Conservation (phyloP, 2,797 vertebrate species). For the Galaxias olidus region DNA sequence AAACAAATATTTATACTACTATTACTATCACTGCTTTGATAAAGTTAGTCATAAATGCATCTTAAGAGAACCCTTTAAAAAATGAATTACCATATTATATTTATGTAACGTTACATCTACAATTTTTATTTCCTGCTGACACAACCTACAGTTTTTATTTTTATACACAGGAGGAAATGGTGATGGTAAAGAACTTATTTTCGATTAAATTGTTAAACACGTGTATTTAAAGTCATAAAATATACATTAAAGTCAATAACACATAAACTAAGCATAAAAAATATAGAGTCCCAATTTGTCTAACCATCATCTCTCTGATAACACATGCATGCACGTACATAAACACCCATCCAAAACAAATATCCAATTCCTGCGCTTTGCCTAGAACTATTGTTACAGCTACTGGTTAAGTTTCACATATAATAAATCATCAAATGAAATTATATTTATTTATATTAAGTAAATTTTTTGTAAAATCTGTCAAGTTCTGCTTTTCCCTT, state of each 20-base stretch:
- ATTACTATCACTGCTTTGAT: constrained; percentile 59
- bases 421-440: constrained; percentile 25
- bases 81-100: constrained; percentile 59
- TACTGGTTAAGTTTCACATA: constrained; percentile 29
- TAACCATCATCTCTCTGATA: too few relatives aligned
- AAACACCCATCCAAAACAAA: too few relatives aligned
- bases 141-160: constrained; percentile 50
- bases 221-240: constrained; percentile 53
- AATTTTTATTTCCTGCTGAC: constrained; percentile 57
- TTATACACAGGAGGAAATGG: constrained; percentile 68
- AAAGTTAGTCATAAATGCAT: constrained; percentile 51
- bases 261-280: constrained; percentile 57
- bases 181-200: constrained; percentile 58
- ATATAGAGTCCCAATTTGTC: too few relatives aligned
- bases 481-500: too few relatives aligned
- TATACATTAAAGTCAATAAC: constrained; percentile 28
- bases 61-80: constrained; percentile 75
- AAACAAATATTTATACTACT: constrained; percentile 71
- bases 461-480: too few relatives aligned
- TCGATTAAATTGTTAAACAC: constrained; percentile 39
- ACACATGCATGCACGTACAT: too few relatives aligned
- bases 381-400: too few relatives aligned
- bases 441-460: constrained; percentile 29
- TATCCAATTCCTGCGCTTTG: too few relatives aligned
- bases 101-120: constrained; percentile 64